Evolutionary conservation across 2,113 vertebrate genomes (phyloP), one percentile per base, ranked within the genome.

Genomic region (Engystomops pustulosus): DNA sequence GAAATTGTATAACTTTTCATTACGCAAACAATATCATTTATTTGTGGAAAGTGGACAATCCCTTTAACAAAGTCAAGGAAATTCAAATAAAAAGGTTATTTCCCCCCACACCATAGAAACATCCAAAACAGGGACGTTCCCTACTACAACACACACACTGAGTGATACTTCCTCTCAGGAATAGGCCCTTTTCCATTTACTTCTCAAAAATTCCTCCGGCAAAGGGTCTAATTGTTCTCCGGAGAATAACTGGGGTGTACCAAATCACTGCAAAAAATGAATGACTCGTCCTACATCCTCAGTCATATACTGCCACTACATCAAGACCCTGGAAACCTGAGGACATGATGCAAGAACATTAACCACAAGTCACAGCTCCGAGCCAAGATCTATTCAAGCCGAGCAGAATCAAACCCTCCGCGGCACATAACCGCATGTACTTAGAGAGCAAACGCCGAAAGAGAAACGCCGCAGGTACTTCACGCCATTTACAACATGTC

Each of bases 101-200:
- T n/a, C n/a, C 38, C 8, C 38, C 8, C 38, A 41, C 8, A 41
- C 8, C 8, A 5, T 41, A 67, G 62, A 0, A 41, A n/a, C 36
- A 9, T 69, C 18, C 9, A 9, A 36, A 62, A 34, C 65, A 34
- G 67, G 67, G 67, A 23, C 18, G 10, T n/a, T n/a, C n/a, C 58
- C 67, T n/a, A 4, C 7, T 69, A 12, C 20, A 69, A 69, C 36
- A 20, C 34, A 11, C 34, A 11, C 18, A 41, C 32, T 10, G 32
- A 69, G 34, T n/a, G 32, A 41, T 41, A 41, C 34, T 38, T 69
- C 67, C 32, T 69, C 67, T 41, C 20, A 68, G 27, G 65, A 68
- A 68, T 68, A 34, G 65, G 20, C 14, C 8, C 15, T 9, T 68
- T 68, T 68, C 32, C 58, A 62, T 68, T 68, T 68, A 20, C 32